phyloP scores from a whole-genome alignment of 2,888 invertebrate genomes.

The Molanna angustata region DNA sequence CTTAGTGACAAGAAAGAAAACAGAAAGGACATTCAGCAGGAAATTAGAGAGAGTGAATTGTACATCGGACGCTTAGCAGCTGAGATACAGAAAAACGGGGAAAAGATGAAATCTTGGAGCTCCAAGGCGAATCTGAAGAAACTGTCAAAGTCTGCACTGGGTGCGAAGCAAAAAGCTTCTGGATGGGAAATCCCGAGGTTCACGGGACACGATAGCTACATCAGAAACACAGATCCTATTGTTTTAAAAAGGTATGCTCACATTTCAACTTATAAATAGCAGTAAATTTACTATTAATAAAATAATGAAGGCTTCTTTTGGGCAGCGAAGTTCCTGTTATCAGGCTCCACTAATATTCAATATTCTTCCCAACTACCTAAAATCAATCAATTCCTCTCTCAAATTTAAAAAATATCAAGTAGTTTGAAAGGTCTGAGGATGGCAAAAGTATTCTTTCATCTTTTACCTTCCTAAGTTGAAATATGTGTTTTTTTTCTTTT shows the following conservation, averaged over 20 bases:
- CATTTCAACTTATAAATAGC: too few relatives aligned
- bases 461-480: too few relatives aligned
- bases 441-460: too few relatives aligned
- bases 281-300: too few relatives aligned
- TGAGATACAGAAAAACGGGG: constrained; percentile 9
- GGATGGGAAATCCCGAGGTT: constrained; percentile 62
- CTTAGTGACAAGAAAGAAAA: constrained; percentile 39
- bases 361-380: too few relatives aligned
- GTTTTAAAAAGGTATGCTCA: constrained; percentile 87
- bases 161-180: not conserved
- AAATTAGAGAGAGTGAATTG: constrained; percentile 3
- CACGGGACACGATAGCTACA: constrained; percentile 78
- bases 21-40: constrained; percentile 7
- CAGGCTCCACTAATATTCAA: too few relatives aligned
- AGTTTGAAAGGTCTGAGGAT: too few relatives aligned
- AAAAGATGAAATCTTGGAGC: constrained; percentile 9
- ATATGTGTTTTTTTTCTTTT: too few relatives aligned
- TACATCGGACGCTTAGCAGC: not conserved
- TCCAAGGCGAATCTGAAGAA: constrained; percentile 9
- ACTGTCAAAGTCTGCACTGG: not conserved
- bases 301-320: too few relatives aligned
- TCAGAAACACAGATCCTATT: constrained; percentile 83
- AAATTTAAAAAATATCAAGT: too few relatives aligned
- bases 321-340: too few relatives aligned
- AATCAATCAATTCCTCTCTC: too few relatives aligned